Evolutionary conservation across 2,888 invertebrate species (phyloP).

Genomic region (Rhabditoides inermis): DNA sequence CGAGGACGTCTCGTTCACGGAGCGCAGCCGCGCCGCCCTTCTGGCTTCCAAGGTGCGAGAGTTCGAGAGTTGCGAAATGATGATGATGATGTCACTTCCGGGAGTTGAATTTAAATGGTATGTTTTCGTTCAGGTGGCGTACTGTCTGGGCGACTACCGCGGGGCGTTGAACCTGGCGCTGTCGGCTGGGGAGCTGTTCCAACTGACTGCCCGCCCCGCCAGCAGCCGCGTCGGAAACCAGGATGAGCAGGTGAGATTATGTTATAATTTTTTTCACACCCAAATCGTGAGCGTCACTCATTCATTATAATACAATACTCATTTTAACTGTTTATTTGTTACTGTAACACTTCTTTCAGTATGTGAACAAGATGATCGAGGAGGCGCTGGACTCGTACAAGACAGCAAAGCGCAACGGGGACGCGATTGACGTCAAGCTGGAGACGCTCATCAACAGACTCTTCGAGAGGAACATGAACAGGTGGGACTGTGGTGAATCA

Average conservation of each 20-base stretch:
- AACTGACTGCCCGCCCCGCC: constrained; percentile 84
- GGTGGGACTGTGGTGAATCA: too few relatives aligned
- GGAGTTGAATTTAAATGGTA: too few relatives aligned
- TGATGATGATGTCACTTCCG: neutral
- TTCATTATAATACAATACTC: neutral
- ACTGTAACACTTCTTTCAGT: constrained; percentile 22
- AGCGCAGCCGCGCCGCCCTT: constrained; percentile 84
- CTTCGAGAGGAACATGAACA: constrained; percentile 85
- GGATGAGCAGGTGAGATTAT: constrained; percentile 24
- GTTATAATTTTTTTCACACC: neutral
- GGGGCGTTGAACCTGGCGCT: constrained; percentile 94
- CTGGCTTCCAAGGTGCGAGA: constrained; percentile 74
- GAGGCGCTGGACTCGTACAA: constrained; percentile 45
- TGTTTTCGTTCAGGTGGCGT: constrained; percentile 63
- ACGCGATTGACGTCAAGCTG: constrained; percentile 57
- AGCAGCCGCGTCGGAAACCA: constrained; percentile 54
- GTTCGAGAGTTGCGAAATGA: too few relatives aligned
- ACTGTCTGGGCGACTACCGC: constrained; percentile 90
- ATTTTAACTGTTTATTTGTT: neutral
- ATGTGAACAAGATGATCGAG: constrained; percentile 43
- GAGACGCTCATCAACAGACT: constrained; percentile 91
- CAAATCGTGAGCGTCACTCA: neutral
- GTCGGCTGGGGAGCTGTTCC: constrained; percentile 78
- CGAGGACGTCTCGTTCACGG: constrained; percentile 77
- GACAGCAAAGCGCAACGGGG: constrained; percentile 13